These are phyloP conservation scores for Noctuana brunneofusca DNA, from an alignment of 2,888 invertebrate species.

Conservation along the genomic window DNA sequence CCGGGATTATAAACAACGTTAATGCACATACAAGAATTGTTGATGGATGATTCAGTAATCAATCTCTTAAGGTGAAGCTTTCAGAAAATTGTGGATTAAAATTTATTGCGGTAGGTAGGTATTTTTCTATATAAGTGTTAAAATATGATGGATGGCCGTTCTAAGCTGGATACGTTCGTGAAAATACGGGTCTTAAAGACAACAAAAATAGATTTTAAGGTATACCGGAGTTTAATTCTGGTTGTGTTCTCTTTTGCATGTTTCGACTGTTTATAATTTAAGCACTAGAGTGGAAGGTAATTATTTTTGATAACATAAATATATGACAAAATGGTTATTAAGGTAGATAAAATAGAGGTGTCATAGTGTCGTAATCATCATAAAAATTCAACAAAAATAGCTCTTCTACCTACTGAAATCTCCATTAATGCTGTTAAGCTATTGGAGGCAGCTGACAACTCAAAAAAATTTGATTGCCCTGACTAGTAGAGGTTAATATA, in stretches of 20 bases:
- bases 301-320: too few species aligned
- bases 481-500: not conserved
- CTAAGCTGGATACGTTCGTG: not conserved
- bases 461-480: not conserved
- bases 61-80: constrained; percentile 14
- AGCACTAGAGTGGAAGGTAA: not conserved
- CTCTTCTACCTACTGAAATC: not conserved
- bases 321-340: not conserved
- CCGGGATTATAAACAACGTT: constrained; percentile 29
- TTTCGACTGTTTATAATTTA: not conserved
- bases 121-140: not conserved
- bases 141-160: constrained; percentile 3
- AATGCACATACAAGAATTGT: constrained; percentile 25
- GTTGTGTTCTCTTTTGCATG: not conserved
- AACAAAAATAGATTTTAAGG: not conserved
- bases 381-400: too few species aligned
- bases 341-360: not conserved
- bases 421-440: not conserved
- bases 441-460: not conserved
- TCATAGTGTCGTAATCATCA: too few species aligned
- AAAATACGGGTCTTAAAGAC: not conserved
- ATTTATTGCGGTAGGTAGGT: not conserved
- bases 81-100: constrained; percentile 14
- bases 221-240: not conserved
- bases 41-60: constrained; percentile 31